Base-by-base conservation (phyloP, 2,797 vertebrate species). In the Gymnoscopelus microlampas region DNA sequence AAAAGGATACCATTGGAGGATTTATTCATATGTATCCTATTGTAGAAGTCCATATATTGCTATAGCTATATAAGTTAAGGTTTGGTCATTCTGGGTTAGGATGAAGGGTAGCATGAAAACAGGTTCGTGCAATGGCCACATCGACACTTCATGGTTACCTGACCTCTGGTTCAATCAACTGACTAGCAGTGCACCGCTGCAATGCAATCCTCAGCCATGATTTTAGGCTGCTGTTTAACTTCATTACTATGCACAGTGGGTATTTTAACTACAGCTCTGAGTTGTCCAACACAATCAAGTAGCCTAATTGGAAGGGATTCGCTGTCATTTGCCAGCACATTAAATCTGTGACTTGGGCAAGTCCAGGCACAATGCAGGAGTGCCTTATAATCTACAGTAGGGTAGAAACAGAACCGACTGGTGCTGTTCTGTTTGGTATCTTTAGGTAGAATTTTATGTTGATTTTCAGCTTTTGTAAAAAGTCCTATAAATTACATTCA, bases 341-440 rank as follows among this genome's bases (percentile, higher is more conserved):
- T 55, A 24, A 57, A 68, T 39, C 59, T 62, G 48, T 68, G 11
- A 23, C 59, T 66, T 57, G 49, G 39, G 44, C 54, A 10, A 4
- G 51, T 48, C 68, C 26, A 71, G 39, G 14, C 58, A 68, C 70
- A 68, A 44, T 48, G 55, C 13, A 53, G 44, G 44, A 65, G 59
- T 19, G 12, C 65, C 53, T 66, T 66, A 50, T 19, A 12, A 26
- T 74, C 24, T 4, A 26, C 35, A 4, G 57, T 0, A 6, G 24
- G 50, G 77, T 73, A 68, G 78, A 79, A 58, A 86, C 73, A 77
- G 59, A 62, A 56, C 61, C 0, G 48, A 67, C 63, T 19, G 19
- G 19, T 19, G 19, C 19, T 19, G 19, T 19, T 19, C 19, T 19
- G 1, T 19, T 19, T 19, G 19, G 19, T 19, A 19, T 19, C 19